Evolutionary conservation across 2,113 vertebrate species (phyloP).

Genomic region (Synchiropus splendidus): DNA sequence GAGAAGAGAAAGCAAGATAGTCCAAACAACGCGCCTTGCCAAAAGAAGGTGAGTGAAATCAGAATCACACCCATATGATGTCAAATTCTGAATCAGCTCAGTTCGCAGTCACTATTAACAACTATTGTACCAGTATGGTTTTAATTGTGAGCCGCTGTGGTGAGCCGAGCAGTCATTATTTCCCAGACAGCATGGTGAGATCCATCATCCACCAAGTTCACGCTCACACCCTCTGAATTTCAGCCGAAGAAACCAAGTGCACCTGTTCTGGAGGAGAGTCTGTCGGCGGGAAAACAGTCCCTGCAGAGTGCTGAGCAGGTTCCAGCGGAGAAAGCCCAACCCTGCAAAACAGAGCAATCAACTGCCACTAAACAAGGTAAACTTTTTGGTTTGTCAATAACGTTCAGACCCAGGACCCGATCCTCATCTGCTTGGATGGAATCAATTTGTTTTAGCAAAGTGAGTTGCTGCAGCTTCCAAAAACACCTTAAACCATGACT

Average conservation of each 20-base stretch:
- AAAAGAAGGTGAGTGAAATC: constrained; percentile 59
- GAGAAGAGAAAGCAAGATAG: constrained; percentile 48
- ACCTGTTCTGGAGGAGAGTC: constrained; percentile 41
- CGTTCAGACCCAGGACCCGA: no score
- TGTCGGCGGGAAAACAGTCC: constrained; percentile 26
- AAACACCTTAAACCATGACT: no score
- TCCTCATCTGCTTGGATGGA: no score
- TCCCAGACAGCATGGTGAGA: no score
- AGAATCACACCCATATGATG: no score
- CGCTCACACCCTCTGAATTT: not conserved
- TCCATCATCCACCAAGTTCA: not conserved
- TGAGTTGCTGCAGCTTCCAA: no score
- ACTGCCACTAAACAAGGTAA: constrained; percentile 57
- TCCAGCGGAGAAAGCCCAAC: constrained; percentile 39
- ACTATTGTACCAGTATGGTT: no score
- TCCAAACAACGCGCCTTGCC: constrained; percentile 26
- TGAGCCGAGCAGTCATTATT: no score
- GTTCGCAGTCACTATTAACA: no score
- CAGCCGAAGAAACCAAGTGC: constrained; percentile 56
- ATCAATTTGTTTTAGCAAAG: no score
- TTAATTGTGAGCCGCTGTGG: no score
- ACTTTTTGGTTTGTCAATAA: constrained; percentile 1
- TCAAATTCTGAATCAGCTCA: no score
- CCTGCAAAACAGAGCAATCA: constrained; percentile 25
- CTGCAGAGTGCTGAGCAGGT: constrained; percentile 25